Percentiles rank a stretch among this genome's conserved stretches.
Conservation (phyloP, 2,888 invertebrate species). For the Thymelicus lineola region DNA sequence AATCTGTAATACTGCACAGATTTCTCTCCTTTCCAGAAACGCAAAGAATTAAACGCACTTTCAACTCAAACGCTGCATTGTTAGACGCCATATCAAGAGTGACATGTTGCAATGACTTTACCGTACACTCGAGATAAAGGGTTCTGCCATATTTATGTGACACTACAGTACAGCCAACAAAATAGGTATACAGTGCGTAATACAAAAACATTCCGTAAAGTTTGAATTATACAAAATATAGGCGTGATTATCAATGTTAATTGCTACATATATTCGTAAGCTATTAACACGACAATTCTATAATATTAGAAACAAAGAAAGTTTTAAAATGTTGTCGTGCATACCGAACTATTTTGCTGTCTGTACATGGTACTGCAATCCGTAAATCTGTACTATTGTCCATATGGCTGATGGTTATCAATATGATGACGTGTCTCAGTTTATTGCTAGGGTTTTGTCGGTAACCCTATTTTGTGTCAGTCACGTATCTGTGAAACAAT, state of each 20-base stretch:
- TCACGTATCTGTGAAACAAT: slow-evolving; percentile 2
- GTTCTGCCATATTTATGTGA: slow-evolving; percentile 22
- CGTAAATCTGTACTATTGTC: slow-evolving; percentile 12
- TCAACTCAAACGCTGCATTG: slow-evolving; percentile 25
- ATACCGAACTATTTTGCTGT: no score
- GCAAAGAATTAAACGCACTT: slow-evolving; percentile 18
- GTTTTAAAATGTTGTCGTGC: no score
- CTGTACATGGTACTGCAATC: slow-evolving; percentile 1
- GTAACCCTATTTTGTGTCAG: slow-evolving; percentile 4
- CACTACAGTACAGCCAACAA: neutral
- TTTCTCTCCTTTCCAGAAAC: slow-evolving; percentile 28
- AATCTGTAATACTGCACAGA: neutral
- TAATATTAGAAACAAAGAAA: no score
- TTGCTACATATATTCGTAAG: no score
- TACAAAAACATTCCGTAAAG: no score
- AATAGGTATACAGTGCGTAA: no score
- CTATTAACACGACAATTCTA: no score
- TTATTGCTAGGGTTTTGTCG: neutral
- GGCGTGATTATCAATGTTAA: no score
- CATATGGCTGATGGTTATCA: slow-evolving; percentile 29
- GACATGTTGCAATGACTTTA: slow-evolving; percentile 28
- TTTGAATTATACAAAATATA: no score
- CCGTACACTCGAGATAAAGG: slow-evolving; percentile 25
- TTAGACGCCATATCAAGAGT: slow-evolving; percentile 28
- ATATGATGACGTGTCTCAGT: slow-evolving; percentile 10